Evolutionary conservation across 2,888 invertebrate species (phyloP), one percentile per base, ranked within the genome.

Genomic region (Lucinisca nassula): DNA sequence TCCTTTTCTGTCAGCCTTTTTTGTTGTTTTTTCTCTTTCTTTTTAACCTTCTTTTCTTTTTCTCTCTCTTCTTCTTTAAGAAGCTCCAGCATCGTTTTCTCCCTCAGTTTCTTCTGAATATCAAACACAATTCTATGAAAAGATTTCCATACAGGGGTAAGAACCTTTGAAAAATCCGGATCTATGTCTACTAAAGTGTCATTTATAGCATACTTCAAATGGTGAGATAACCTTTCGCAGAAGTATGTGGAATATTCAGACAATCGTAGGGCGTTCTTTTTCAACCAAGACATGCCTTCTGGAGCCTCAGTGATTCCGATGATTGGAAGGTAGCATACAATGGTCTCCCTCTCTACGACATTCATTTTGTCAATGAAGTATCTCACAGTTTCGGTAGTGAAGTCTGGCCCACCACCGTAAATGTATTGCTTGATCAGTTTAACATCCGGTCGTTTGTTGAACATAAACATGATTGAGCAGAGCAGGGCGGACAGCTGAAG

Each of bases 241-340:
- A 87, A 85, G 77, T 73, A 78, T 21, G 81, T 87, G n/a, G 88
- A 77, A 45, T 80, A 90, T 51, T 90, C 90, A 0, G 88, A 88
- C 1, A 93, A 76, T 10, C 86, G 85, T 0, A 84, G 38, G 27
- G 88, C 85, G 85, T 94, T 92, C 75, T 92, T 91, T 45, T 89
- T 85, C n/a, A 95, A 79, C 95, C 95, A 95, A 0, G 84, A 85
- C 30, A 90, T 79, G 0, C 95, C 94, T 30, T 88, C 88, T 3
- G 89, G 79, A 21, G 91, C 82, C 49, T 92, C 93, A 24, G 89
- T 88, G 21, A 94, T 79, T 38, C 92, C 90, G 38, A 94, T 83
- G 80, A 94, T 84, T 2, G 93, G 94, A 49, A 95, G 85, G 35
- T 94, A 92, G 37, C 89, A 90, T 10, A 88, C 51, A 12, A 90